Percentiles rank a stretch among this genome's conserved stretches.
Evolutionary conservation across 1,140 invertebrate species (phyloP).

Genomic region (Globodera rostochiensis): DNA sequence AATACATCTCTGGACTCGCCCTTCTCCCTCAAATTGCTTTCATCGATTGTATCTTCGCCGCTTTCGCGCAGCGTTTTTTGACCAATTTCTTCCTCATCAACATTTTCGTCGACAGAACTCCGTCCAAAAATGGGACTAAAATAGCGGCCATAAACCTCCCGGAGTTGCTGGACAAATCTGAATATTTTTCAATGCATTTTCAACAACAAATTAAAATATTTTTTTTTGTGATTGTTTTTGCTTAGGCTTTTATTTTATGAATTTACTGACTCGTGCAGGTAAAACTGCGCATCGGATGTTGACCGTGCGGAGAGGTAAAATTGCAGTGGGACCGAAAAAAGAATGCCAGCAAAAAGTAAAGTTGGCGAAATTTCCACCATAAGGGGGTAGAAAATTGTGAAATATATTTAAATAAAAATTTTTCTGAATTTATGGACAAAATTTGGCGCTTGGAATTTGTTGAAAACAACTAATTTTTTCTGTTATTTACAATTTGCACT

Average conservation of each 20-base stretch:
- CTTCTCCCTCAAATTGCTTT: slow-evolving; percentile 20
- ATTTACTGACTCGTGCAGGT: slow-evolving; percentile 31
- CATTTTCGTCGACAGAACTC: slow-evolving; percentile 19
- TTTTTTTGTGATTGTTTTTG: too few relatives aligned
- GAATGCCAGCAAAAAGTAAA: slow-evolving; percentile 36
- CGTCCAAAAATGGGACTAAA: slow-evolving; percentile 10
- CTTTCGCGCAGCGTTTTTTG: not conserved
- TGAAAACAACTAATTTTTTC: too few relatives aligned
- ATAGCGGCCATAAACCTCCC: slow-evolving; percentile 24
- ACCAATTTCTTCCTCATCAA: not conserved
- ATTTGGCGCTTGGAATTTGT: too few relatives aligned
- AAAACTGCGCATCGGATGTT: slow-evolving; percentile 41
- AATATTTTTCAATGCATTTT: not conserved
- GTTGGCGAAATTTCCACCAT: slow-evolving; percentile 41
- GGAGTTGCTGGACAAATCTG: slow-evolving; percentile 36
- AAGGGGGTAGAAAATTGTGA: not conserved
- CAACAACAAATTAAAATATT: too few relatives aligned
- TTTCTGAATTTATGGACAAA: too few relatives aligned
- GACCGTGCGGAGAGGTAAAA: slow-evolving; percentile 42
- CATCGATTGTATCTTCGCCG: slow-evolving; percentile 31
- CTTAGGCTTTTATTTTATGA: not conserved
- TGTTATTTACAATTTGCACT: too few relatives aligned
- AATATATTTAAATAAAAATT: too few relatives aligned
- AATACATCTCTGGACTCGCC: slow-evolving; percentile 16
- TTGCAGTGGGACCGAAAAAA: slow-evolving; percentile 42